Percentiles rank a stretch among this genome's conserved stretches.
Conservation (phyloP, 2,113 vertebrate species). For the Erythrolamprus reginae region DNA sequence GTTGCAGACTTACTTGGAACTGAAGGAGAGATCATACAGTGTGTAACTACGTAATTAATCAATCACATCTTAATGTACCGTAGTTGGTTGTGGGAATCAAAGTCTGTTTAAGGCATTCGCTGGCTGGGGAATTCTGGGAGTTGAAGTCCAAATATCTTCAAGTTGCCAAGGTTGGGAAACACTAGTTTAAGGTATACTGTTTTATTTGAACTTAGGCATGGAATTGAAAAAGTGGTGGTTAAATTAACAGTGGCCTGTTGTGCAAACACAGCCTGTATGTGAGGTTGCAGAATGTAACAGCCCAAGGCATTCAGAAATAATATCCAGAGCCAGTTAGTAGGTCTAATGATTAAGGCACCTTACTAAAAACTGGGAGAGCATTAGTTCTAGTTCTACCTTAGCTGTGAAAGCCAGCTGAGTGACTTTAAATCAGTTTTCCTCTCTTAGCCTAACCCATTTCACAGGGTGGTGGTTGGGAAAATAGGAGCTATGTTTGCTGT, state of each 20-base stretch:
- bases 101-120: neutral
- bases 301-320: neutral
- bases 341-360: neutral
- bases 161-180: too few species aligned
- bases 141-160: too few species aligned
- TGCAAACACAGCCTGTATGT: neutral
- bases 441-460: neutral
- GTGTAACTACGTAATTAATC: neutral
- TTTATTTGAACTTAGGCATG: neutral
- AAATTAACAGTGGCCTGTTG: neutral
- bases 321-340: neutral
- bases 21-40: neutral
- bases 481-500: neutral
- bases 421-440: neutral
- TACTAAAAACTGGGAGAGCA: neutral
- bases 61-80: neutral
- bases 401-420: neutral
- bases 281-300: neutral
- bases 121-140: too few species aligned
- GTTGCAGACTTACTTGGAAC: neutral
- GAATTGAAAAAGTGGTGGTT: neutral
- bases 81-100: neutral
- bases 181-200: neutral
- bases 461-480: neutral
- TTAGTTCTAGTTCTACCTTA: neutral